These are phyloP conservation scores for Nephotettix cincticeps DNA, from an alignment of 1,140 invertebrate species.

Conservation along the genomic window DNA sequence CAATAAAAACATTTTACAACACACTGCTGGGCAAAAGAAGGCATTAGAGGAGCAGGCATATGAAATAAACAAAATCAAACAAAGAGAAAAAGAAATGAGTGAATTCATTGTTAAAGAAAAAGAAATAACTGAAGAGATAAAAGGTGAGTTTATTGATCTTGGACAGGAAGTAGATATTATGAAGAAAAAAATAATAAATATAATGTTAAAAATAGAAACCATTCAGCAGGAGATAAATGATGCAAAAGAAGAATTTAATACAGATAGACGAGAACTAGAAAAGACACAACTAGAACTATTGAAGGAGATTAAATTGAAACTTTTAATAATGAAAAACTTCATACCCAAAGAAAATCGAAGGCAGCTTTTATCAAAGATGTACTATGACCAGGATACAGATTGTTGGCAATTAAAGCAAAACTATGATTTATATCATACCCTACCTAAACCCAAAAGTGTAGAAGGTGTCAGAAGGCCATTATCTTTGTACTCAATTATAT, in stretches of 20 bases:
- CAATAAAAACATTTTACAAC: slow-evolving; percentile 61
- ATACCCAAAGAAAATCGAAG: slow-evolving; percentile 79
- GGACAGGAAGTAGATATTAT: slow-evolving; percentile 92
- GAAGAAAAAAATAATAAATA: slow-evolving; percentile 78
- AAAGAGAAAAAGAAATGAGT: slow-evolving; percentile 76
- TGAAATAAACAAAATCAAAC: slow-evolving; percentile 82
- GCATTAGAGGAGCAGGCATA: slow-evolving; percentile 29
- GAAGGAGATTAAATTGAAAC: slow-evolving; percentile 72
- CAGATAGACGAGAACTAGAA: slow-evolving; percentile 77
- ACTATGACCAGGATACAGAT: slow-evolving; percentile 87
- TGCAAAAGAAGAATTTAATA: slow-evolving; percentile 77
- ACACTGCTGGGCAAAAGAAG: neutral
- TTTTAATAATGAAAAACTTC: slow-evolving; percentile 95
- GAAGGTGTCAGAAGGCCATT: neutral
- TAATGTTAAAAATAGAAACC: slow-evolving; percentile 62
- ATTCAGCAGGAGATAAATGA: slow-evolving; percentile 72
- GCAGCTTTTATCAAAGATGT: slow-evolving; percentile 70
- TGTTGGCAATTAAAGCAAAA: slow-evolving; percentile 13
- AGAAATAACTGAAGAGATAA: slow-evolving; percentile 80
- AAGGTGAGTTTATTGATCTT: slow-evolving; percentile 80
- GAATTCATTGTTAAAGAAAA: slow-evolving; percentile 85
- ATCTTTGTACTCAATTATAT: too few species aligned
- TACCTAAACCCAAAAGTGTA: neutral
- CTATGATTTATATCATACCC: neutral
- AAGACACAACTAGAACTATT: slow-evolving; percentile 77